Evolutionary conservation across 2,888 invertebrate species (phyloP).

Genomic region (Pomacea canaliculata): DNA sequence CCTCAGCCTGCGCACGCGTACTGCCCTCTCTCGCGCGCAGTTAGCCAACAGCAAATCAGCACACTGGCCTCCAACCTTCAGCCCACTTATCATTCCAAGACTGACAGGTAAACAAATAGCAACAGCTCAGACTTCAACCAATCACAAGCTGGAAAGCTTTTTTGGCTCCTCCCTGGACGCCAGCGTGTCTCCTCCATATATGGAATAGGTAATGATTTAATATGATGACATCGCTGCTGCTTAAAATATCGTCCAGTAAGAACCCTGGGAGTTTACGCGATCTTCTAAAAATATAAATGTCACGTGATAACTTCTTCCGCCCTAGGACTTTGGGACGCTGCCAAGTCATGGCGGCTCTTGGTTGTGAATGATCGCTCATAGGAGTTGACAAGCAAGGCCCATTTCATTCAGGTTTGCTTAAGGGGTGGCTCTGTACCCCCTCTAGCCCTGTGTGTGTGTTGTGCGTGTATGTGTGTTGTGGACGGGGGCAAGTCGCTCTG

Average conservation of each 20-base stretch:
- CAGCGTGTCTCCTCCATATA: conserved; percentile 11
- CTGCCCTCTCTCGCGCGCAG: neutral
- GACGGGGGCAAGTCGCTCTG: neutral
- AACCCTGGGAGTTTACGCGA: conserved; percentile 26
- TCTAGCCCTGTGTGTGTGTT: neutral
- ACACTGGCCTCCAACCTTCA: neutral
- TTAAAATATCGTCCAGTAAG: conserved; percentile 33
- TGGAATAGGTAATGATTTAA: conserved; percentile 24
- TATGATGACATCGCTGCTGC: conserved; percentile 20
- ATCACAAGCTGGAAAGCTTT: conserved; percentile 16
- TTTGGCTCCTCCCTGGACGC: conserved; percentile 34
- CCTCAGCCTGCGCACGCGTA: neutral
- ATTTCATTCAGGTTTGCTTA: neutral
- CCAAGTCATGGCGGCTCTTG: conserved; percentile 1
- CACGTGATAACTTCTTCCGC: conserved; percentile 8
- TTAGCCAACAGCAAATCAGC: neutral
- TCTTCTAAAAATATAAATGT: conserved; percentile 35
- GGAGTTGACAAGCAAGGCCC: conserved; percentile 1
- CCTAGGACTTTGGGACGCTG: conserved; percentile 11
- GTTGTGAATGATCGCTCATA: conserved; percentile 22
- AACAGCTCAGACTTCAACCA: conserved; percentile 29
- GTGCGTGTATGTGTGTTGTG: neutral
- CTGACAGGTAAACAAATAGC: conserved; percentile 49
- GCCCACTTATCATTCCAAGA: conserved; percentile 18
- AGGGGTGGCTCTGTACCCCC: neutral